phyloP scores from a whole-genome alignment of 2,888 invertebrate genomes.

The Argyresthia albistria region DNA sequence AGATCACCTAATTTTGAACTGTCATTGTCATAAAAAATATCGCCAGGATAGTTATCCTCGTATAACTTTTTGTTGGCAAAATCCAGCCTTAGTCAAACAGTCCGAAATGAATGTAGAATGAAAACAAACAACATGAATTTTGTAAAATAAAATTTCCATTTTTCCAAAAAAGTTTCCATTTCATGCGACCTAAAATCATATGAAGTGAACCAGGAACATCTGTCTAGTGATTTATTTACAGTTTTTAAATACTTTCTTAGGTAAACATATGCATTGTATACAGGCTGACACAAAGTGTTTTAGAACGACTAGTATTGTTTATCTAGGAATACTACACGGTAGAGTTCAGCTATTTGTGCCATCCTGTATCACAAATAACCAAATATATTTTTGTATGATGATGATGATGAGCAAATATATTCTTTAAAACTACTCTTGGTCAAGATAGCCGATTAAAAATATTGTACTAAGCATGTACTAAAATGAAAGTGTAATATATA shows the following conservation, averaged over 20 bases:
- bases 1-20: no score
- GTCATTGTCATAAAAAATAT: no score
- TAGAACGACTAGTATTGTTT: no score
- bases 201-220: background rate
- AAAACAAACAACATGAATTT: no score
- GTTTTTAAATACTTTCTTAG: background rate
- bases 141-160: no score
- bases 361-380: constrained; percentile 58
- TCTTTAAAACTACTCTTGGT: constrained; percentile 59
- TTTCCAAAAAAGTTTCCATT: background rate
- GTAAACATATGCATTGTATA: background rate
- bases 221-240: background rate
- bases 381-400: constrained; percentile 46
- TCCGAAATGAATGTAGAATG: no score
- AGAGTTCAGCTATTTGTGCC: background rate
- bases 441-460: constrained; percentile 26
- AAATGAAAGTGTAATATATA: no score
- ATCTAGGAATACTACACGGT: background rate
- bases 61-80: no score
- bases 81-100: no score
- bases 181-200: background rate
- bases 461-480: no score
- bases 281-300: no score
- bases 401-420: constrained; percentile 50
- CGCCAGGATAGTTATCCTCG: no score